Conservation (phyloP, 2,113 vertebrate species). For the Rousettus leschenaultii region DNA sequence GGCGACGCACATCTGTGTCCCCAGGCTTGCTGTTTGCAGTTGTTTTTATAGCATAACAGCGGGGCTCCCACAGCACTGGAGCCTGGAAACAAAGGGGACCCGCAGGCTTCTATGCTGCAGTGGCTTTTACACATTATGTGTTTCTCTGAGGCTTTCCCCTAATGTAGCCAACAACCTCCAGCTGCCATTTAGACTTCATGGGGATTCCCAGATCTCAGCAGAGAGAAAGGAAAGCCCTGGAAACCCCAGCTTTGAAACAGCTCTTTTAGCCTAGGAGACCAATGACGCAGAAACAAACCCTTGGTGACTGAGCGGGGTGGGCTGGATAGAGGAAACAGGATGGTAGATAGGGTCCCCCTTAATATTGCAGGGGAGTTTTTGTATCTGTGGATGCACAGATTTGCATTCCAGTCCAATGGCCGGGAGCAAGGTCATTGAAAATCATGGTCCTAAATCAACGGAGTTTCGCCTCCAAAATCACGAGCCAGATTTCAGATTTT, state of each 20-base stretch:
- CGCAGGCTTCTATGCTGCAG: not conserved
- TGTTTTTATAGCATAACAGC: constrained; percentile 10
- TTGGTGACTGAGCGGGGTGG: not conserved
- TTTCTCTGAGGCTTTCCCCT: constrained; percentile 44
- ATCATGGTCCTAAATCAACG: not conserved
- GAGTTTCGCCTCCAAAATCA: not conserved
- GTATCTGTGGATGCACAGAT: not conserved
- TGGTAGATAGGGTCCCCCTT: not conserved
- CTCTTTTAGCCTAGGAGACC: not conserved
- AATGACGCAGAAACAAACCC: not conserved
- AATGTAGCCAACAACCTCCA: not conserved
- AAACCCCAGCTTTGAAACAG: not conserved
- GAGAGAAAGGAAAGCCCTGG: constrained; percentile 5
- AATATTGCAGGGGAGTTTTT: not conserved
- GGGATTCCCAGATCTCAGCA: constrained; percentile 15
- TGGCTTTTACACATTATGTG: not conserved
- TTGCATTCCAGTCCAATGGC: not conserved
- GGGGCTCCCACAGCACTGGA: not conserved
- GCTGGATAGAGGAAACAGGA: not conserved
- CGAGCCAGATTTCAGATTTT: not conserved
- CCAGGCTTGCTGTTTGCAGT: constrained; percentile 10
- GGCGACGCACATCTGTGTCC: not conserved
- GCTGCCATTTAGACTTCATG: not conserved
- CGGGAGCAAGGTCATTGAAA: not conserved
- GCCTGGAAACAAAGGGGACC: not conserved